Conservation (phyloP, 1,140 invertebrate genomes). For the Chionoecetes opilio region DNA sequence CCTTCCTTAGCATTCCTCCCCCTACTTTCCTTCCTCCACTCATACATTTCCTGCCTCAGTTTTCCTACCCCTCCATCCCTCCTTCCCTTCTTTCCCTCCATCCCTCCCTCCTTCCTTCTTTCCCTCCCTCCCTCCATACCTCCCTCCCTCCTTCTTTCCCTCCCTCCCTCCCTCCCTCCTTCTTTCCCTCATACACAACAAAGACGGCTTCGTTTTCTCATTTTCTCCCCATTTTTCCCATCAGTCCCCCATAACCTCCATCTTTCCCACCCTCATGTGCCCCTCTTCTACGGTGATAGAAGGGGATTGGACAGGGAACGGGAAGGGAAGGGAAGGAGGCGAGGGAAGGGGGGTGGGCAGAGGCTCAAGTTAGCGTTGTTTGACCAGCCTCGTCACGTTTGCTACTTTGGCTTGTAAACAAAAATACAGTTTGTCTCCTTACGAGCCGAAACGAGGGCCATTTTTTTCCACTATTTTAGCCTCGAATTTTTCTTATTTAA, state of each 20-base stretch:
- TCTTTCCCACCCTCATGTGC: neutral
- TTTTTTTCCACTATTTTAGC: neutral
- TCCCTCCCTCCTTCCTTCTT: neutral
- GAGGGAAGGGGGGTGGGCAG: neutral
- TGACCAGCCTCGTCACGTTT: slow-evolving; percentile 5
- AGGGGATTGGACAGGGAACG: neutral
- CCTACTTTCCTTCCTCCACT: neutral
- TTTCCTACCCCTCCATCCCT: neutral
- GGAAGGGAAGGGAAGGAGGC: slow-evolving; percentile 1
- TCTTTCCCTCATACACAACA: neutral
- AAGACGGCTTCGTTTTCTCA: neutral
- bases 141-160: neutral
- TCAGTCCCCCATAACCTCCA: neutral
- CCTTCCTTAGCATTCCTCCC: neutral
- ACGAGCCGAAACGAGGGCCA: neutral
- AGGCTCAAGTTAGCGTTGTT: neutral
- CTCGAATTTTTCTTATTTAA: neutral
- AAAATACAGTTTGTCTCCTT: slow-evolving; percentile 20
- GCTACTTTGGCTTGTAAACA: slow-evolving; percentile 14
- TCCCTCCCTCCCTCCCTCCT: neutral
- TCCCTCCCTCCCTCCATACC: neutral
- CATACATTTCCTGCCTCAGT: too few relatives aligned
- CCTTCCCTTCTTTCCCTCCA: neutral
- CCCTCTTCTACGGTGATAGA: neutral
- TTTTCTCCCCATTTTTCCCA: slow-evolving; percentile 12